Percentiles rank a stretch among this genome's conserved stretches.
Evolutionary conservation across 1,140 invertebrate species (phyloP).

Genomic region (Pogonomyrmex barbatus): DNA sequence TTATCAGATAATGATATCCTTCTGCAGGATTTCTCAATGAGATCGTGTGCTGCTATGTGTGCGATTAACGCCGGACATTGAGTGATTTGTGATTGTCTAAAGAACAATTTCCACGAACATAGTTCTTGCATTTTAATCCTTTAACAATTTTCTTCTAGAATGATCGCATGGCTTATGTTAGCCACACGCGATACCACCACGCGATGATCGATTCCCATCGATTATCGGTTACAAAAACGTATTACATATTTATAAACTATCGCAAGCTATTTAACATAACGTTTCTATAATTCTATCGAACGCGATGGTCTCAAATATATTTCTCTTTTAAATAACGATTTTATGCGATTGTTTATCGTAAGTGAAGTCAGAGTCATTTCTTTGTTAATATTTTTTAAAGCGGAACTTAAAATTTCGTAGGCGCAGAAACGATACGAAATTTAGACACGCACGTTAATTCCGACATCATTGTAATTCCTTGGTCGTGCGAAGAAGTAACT

Average conservation of each 20-base stretch:
- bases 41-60: constrained; percentile 22
- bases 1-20: constrained; percentile 46
- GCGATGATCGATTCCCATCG: constrained; percentile 11
- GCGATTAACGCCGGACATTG: constrained; percentile 46
- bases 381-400: background rate
- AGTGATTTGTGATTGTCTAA: constrained; percentile 60
- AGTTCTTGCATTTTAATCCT: constrained; percentile 57
- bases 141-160: constrained; percentile 43
- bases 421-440: constrained; percentile 3
- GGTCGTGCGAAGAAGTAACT: constrained; percentile 80
- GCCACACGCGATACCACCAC: background rate
- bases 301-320: background rate
- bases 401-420: constrained; percentile 27
- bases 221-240: constrained; percentile 48
- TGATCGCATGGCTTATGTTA: constrained; percentile 32
- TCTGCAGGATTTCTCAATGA: constrained; percentile 53
- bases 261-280: background rate
- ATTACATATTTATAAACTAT: constrained; percentile 66
- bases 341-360: background rate
- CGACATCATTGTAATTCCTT: constrained; percentile 80
- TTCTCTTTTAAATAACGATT: constrained; percentile 13
- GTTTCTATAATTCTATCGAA: constrained; percentile 21
- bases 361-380: background rate
- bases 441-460: constrained; percentile 34
- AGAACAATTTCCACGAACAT: constrained; percentile 52